phyloP scores from a whole-genome alignment of 2,888 invertebrate genomes.

The Drosophila anceps region DNA sequence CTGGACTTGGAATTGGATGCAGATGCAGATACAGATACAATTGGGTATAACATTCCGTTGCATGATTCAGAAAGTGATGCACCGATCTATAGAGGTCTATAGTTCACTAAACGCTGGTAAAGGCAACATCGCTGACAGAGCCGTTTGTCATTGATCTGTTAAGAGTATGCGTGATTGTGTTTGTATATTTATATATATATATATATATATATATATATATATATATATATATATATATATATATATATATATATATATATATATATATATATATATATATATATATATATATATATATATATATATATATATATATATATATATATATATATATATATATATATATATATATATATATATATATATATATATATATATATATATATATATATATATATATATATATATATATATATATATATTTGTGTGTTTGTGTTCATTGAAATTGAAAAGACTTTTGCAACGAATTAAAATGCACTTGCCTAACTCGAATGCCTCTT shows the following conservation, averaged over 20 bases:
- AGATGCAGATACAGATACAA: constrained; percentile 23
- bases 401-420: no score
- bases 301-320: no score
- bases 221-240: no score
- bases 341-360: no score
- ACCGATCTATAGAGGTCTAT: constrained; percentile 4
- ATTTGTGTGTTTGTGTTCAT: not conserved
- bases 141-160: constrained; percentile 49
- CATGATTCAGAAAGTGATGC: constrained; percentile 8
- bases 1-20: constrained; percentile 49
- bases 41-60: constrained; percentile 5
- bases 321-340: no score
- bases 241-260: no score
- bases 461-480: constrained; percentile 18
- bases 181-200: no score
- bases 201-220: no score
- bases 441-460: constrained; percentile 28
- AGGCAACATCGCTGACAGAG: not conserved
- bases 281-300: no score
- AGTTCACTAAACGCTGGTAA: not conserved
- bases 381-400: no score
- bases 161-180: constrained; percentile 13
- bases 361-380: no score
- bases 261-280: no score
- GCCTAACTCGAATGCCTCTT: constrained; percentile 39